Evolutionary conservation across 2,797 vertebrate genomes (phyloP).

Genomic region (Enteromius afrohamiltoni): DNA sequence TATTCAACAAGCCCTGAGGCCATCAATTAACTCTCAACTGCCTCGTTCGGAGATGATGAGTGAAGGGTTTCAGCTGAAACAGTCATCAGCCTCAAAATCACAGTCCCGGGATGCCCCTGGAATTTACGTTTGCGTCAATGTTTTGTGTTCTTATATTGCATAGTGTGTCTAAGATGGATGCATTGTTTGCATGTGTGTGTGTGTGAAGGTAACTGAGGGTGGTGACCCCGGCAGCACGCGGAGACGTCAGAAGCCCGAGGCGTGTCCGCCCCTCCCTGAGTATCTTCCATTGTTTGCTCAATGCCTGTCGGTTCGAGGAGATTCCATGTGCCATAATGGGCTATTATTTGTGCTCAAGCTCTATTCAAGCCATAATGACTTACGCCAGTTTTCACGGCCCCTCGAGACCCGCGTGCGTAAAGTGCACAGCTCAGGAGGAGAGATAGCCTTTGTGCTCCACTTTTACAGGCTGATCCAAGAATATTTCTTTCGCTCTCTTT

Average conservation of each 20-base stretch:
- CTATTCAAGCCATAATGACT: conserved; percentile 75
- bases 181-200: conserved; percentile 21
- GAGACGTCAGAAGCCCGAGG: conserved; percentile 66
- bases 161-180: conserved; percentile 12
- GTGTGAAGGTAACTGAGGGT: conserved; percentile 65
- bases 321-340: conserved; percentile 73
- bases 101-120: neutral
- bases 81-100: conserved; percentile 1
- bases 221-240: conserved; percentile 48
- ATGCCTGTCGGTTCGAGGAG: conserved; percentile 74
- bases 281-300: conserved; percentile 75
- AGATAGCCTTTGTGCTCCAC: conserved; percentile 68
- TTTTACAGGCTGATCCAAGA: conserved; percentile 29
- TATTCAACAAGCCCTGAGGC: neutral
- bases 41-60: neutral
- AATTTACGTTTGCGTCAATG: conserved; percentile 22
- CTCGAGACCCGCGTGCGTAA: conserved; percentile 66
- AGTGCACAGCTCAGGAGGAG: conserved; percentile 55
- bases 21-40: neutral
- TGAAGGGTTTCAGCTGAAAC: conserved; percentile 17
- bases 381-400: conserved; percentile 64
- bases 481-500: conserved; percentile 56
- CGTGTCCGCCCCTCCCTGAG: conserved; percentile 65
- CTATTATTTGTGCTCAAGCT: conserved; percentile 72
- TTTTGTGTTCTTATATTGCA: neutral